phyloP scores from a whole-genome alignment of 1,140 invertebrate species.

The Onthophagus taurus region DNA sequence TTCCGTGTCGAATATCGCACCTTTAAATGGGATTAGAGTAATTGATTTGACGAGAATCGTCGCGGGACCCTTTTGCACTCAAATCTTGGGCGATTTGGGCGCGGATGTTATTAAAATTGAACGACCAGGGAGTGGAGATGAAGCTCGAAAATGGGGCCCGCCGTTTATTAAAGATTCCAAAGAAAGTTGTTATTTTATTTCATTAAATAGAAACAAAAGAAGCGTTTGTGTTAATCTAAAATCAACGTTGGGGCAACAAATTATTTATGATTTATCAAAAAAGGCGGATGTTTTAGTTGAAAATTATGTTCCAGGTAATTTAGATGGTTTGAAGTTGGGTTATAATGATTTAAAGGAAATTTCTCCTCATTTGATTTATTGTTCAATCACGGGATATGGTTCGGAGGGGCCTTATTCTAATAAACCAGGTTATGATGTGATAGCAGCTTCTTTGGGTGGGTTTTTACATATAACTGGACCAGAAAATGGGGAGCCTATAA shows the following conservation, averaged over 20 bases:
- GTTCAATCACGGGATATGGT: constrained; percentile 90
- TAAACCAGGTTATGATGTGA: constrained; percentile 90
- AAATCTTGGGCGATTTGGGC: constrained; percentile 88
- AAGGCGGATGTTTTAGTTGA: constrained; percentile 86
- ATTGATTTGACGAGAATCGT: constrained; percentile 77
- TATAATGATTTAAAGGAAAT: constrained; percentile 63
- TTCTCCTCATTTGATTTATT: constrained; percentile 82
- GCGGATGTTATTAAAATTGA: constrained; percentile 92
- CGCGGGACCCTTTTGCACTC: constrained; percentile 81
- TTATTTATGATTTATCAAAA: constrained; percentile 63
- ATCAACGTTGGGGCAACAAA: constrained; percentile 52
- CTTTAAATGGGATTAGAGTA: constrained; percentile 57
- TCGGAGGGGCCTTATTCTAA: constrained; percentile 72
- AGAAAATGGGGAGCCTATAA: constrained; percentile 74
- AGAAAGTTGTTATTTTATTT: constrained; percentile 78
- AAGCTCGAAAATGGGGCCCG: constrained; percentile 86
- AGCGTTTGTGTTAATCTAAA: constrained; percentile 86
- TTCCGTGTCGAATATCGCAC: too few relatives aligned
- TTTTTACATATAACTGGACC: constrained; percentile 84
- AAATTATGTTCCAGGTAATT: constrained; percentile 89
- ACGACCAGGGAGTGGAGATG: constrained; percentile 72
- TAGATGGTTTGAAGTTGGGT: constrained; percentile 67
- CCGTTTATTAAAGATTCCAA: constrained; percentile 66
- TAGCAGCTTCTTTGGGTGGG: constrained; percentile 86
- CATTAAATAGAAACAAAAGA: constrained; percentile 92